phyloP scores from a whole-genome alignment of 2,113 vertebrate genomes.

The Lonchura striata region DNA sequence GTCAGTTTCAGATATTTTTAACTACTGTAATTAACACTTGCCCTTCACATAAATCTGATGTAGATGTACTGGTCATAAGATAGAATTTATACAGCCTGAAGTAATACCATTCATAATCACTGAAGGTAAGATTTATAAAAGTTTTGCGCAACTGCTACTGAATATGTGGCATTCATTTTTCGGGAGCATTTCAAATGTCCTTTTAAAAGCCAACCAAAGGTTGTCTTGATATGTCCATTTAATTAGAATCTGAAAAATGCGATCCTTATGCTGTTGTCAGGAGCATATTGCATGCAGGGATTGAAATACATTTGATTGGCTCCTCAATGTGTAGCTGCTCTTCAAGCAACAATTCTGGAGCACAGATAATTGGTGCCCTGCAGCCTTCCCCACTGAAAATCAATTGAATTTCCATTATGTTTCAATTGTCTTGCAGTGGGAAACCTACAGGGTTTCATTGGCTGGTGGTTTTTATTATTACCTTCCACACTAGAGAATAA shows the following conservation, averaged over 20 bases:
- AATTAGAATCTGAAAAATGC: conserved; percentile 47
- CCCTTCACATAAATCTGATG: neutral
- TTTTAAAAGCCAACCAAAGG: conserved; percentile 18
- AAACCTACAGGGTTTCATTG: conserved; percentile 38
- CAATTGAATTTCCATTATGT: conserved; percentile 70
- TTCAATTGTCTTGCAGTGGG: conserved; percentile 59
- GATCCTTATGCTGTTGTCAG: neutral
- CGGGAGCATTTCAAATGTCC: neutral
- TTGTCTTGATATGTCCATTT: neutral
- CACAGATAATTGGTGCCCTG: conserved; percentile 67
- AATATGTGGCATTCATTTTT: neutral
- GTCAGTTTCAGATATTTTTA: neutral
- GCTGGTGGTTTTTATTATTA: conserved; percentile 33
- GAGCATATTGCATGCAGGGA: neutral
- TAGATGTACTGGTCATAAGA: neutral
- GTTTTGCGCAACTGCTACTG: neutral
- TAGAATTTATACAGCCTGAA: neutral
- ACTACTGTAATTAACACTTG: neutral
- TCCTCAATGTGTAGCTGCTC: conserved; percentile 34
- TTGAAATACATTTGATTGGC: conserved; percentile 45
- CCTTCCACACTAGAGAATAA: conserved; percentile 34
- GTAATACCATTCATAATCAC: neutral
- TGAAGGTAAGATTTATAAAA: neutral
- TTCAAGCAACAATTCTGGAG: conserved; percentile 54
- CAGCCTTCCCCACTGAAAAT: conserved; percentile 59